Evolutionary conservation across 2,113 vertebrate genomes (phyloP), one percentile per base, ranked within the genome.

Genomic region (Rhinopomastus cyanomelas): DNA sequence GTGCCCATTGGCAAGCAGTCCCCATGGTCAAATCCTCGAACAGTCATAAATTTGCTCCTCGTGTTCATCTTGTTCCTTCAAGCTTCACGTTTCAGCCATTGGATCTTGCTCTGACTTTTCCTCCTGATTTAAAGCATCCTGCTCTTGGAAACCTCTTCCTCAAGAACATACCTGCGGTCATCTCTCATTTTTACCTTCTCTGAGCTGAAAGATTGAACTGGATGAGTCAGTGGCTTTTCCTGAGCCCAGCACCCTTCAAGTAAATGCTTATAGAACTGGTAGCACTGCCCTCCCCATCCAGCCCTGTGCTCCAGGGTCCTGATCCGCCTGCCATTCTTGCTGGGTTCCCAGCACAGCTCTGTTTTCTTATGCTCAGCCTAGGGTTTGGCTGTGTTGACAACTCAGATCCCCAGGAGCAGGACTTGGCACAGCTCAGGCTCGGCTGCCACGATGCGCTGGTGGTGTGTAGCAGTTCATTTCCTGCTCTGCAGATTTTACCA

Each of bases 381-480:
- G 22, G 25, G n/a, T 30, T 48, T 3, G 5, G 8, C 17, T 0
- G 0, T 5, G n/a, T 53, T 72, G 72, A 60, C 59, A 55, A 1
- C 2, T 2, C 0, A 0, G 18, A 18, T 46, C 27, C 37, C 34
- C 14, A 12, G 60, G 16, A 1, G 2, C 9, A 9, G 52, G 52
- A 18, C 42, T n/a, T 1, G 6, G 22, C 25, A 26, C 0, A 1
- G 25, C 62, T 42, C 56, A 4, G 57, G 23, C 15, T 81, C 6
- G 11, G 66, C 52, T 61, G 57, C 48, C 79, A 10, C 0, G 0
- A 11, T 6, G 22, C 0, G 0, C 44, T 46, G 61, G 23, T 44
- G 30, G 1, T 20, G 26, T 32, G 59, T 2, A 5, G 56, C 85
- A 29, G 27, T 25, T 88, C 20, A 48, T 88, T 88, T 91, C 69